Percentiles rank a stretch among this genome's conserved stretches.
These are phyloP conservation scores for Ypsolopha scabrella DNA, from an alignment of 2,888 invertebrate genomes.

Conservation along the genomic window DNA sequence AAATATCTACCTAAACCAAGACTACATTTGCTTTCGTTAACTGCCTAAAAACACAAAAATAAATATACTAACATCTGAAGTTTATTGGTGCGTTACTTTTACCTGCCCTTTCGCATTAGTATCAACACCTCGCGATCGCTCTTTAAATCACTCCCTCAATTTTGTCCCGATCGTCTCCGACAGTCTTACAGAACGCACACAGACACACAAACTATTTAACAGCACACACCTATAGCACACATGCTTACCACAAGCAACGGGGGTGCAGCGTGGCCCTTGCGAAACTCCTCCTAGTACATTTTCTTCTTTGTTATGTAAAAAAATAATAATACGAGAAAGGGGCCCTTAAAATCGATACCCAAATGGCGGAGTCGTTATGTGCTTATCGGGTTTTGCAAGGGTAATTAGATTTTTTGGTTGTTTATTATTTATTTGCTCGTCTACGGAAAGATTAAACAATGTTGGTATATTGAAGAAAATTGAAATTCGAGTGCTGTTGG, in stretches of 20 bases:
- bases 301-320: constrained; percentile 69
- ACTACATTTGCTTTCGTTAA: no score
- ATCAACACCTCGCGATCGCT: constrained; percentile 25
- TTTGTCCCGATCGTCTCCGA: constrained; percentile 63
- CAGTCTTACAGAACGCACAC: constrained; percentile 13
- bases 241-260: constrained; percentile 22
- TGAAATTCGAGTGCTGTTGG: no score
- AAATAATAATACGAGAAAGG: constrained; percentile 65
- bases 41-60: no score
- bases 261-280: constrained; percentile 47
- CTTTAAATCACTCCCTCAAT: constrained; percentile 57
- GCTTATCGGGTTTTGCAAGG: constrained; percentile 17
- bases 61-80: no score
- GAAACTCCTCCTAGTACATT: constrained; percentile 64
- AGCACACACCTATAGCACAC: constrained; percentile 26
- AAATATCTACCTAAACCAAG: no score
- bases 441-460: no score
- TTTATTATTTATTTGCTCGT: no score
- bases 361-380: constrained; percentile 37
- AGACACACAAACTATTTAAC: constrained; percentile 19
- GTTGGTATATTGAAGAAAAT: no score
- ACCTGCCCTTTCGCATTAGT: constrained; percentile 9
- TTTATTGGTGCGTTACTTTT: no score
- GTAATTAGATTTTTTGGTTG: neutral
- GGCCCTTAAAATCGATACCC: constrained; percentile 64